Percentiles rank a stretch among this genome's conserved stretches.
phyloP scores from a whole-genome alignment of 2,797 vertebrate species.

The Lepilemur septentrionalis region DNA sequence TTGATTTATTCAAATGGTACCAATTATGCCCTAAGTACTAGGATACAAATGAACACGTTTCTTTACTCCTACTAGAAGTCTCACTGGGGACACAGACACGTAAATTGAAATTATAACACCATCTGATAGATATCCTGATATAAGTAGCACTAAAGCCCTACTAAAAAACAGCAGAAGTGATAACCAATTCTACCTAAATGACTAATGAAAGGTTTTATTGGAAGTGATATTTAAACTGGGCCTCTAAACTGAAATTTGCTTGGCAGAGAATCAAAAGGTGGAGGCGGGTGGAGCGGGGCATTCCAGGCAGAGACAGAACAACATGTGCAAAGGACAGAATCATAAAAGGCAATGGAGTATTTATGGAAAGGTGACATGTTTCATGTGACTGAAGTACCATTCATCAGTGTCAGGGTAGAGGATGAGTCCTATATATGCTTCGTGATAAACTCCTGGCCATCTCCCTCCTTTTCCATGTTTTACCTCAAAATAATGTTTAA shows the following conservation, averaged over 20 bases:
- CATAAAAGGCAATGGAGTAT: constrained; percentile 46
- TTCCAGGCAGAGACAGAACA: constrained; percentile 51
- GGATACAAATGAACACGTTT: not conserved
- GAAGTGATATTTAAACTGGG: constrained; percentile 36
- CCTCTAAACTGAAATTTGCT: not conserved
- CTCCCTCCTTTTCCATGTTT: not conserved
- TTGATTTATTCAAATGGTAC: not conserved
- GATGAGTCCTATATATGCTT: not conserved
- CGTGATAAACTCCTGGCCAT: not conserved
- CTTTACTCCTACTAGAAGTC: not conserved
- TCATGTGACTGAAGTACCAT: constrained; percentile 20
- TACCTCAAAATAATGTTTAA: not conserved
- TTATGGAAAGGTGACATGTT: constrained; percentile 53
- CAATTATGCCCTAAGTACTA: not conserved
- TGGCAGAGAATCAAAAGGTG: constrained; percentile 15
- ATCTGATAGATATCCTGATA: not conserved
- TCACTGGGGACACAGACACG: not conserved
- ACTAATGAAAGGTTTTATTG: constrained; percentile 28
- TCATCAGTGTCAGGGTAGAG: not conserved
- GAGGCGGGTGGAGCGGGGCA: not conserved
- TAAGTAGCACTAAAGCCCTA: not conserved
- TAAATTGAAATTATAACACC: not conserved
- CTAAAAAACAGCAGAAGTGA: not conserved
- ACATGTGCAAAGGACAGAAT: constrained; percentile 50
- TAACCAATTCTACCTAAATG: not conserved